Percentiles rank a stretch among this genome's conserved stretches.
These are phyloP conservation scores for Emesis russula DNA, from an alignment of 2,888 invertebrate genomes.

Conservation along the genomic window DNA sequence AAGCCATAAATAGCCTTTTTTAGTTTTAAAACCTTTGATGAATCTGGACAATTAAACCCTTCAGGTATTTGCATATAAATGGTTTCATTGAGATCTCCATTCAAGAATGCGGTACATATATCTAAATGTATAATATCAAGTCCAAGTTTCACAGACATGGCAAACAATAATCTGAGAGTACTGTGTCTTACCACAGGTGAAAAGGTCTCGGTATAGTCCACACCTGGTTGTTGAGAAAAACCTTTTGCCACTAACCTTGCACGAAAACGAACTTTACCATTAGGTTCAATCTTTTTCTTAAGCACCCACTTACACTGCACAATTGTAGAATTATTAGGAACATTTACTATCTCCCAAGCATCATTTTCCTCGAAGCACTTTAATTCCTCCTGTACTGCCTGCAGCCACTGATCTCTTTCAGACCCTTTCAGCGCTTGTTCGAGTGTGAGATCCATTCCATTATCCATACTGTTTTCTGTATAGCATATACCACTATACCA, in stretches of 20 bases:
- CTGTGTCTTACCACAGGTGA: conserved; percentile 56
- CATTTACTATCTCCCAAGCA: conserved; percentile 57
- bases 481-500: too few relatives aligned
- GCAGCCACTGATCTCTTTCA: conserved; percentile 36
- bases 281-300: conserved; percentile 45
- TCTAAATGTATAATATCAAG: conserved; percentile 57
- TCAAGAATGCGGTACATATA: conserved; percentile 60
- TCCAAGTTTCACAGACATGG: conserved; percentile 45
- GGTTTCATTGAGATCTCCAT: conserved; percentile 51
- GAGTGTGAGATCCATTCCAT: neutral
- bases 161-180: conserved; percentile 62
- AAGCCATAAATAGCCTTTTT: conserved; percentile 76
- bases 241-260: conserved; percentile 69
- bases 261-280: neutral
- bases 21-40: conserved; percentile 47
- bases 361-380: conserved; percentile 48
- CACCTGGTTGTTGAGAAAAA: conserved; percentile 54
- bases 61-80: conserved; percentile 55
- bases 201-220: conserved; percentile 66
- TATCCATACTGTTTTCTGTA: neutral
- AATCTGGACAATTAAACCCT: conserved; percentile 19
- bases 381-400: conserved; percentile 50
- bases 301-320: conserved; percentile 56
- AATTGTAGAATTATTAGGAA: conserved; percentile 43
- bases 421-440: conserved; percentile 54